Evolutionary conservation across 2,797 vertebrate species (phyloP).

Genomic region (Eremophila alpestris): DNA sequence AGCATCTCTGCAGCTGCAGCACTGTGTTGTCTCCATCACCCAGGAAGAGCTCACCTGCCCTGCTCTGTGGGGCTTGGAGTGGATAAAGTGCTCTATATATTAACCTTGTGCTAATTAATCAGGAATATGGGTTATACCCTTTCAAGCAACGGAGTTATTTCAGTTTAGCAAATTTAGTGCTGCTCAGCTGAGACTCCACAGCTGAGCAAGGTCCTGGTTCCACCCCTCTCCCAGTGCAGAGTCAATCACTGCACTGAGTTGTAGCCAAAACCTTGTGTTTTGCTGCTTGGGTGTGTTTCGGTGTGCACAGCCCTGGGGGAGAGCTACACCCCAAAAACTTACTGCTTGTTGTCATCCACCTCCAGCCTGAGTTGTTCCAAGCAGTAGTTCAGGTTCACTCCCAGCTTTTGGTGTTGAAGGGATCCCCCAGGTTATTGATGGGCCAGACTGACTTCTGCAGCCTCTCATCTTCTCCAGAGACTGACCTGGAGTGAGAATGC

Average conservation of each 20-base stretch:
- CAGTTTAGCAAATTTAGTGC: neutral
- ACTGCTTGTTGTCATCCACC: neutral
- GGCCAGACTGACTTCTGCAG: neutral
- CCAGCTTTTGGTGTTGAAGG: neutral
- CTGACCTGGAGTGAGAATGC: neutral
- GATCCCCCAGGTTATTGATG: neutral
- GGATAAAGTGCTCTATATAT: neutral
- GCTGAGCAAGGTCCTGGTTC: neutral
- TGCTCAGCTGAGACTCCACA: slow-evolving; percentile 16
- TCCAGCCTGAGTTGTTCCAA: neutral
- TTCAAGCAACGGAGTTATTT: neutral
- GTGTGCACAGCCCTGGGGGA: neutral
- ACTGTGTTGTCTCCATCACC: neutral
- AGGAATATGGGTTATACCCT: slow-evolving; percentile 24
- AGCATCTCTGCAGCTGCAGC: neutral
- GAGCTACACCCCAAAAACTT: neutral
- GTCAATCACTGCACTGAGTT: neutral
- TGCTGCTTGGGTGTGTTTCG: neutral
- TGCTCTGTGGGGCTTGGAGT: neutral
- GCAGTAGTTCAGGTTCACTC: neutral
- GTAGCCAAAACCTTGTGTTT: neutral
- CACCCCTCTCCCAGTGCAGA: neutral
- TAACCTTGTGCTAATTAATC: slow-evolving; percentile 54
- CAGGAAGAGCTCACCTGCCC: neutral
- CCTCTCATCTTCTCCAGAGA: neutral